A percentile compares a stretch with the other conserved stretches of the same genome.
These are phyloP conservation scores for Onychomys arenicola DNA, from an alignment of 2,797 vertebrate genomes.

Conservation along the genomic window DNA sequence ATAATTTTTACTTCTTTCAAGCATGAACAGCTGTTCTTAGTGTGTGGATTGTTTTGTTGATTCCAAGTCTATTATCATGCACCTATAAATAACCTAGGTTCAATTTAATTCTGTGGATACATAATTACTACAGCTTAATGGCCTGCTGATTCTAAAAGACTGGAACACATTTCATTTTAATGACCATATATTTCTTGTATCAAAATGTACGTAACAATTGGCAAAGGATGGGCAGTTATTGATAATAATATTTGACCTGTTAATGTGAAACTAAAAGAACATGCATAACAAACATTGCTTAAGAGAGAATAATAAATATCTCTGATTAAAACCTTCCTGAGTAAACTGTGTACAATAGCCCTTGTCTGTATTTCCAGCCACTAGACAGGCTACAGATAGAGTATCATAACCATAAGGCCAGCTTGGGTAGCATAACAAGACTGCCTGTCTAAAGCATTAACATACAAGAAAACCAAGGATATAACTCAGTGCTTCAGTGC, in stretches of 20 bases:
- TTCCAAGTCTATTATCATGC: not conserved
- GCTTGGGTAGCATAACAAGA: no score
- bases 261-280: not conserved
- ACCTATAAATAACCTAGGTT: constrained; percentile 8
- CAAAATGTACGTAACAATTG: constrained; percentile 26
- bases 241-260: not conserved
- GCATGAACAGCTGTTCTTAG: not conserved
- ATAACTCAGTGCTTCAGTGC: not conserved
- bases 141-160: not conserved
- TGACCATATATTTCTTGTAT: not conserved
- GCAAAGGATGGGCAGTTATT: not conserved
- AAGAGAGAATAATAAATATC: not conserved
- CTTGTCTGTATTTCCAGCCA: not conserved
- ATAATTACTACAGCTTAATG: constrained; percentile 8
- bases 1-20: not conserved
- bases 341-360: not conserved
- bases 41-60: not conserved
- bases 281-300: not conserved
- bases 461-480: not conserved
- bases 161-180: constrained; percentile 15
- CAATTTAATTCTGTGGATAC: not conserved
- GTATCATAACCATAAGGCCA: not conserved
- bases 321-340: not conserved
- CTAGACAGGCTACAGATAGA: not conserved
- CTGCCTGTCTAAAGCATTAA: not conserved